A percentile compares a stretch with the other conserved stretches of the same genome.
These are phyloP conservation scores for Neomonachus schauinslandi DNA, from an alignment of 2,113 vertebrate species.

Conservation along the genomic window DNA sequence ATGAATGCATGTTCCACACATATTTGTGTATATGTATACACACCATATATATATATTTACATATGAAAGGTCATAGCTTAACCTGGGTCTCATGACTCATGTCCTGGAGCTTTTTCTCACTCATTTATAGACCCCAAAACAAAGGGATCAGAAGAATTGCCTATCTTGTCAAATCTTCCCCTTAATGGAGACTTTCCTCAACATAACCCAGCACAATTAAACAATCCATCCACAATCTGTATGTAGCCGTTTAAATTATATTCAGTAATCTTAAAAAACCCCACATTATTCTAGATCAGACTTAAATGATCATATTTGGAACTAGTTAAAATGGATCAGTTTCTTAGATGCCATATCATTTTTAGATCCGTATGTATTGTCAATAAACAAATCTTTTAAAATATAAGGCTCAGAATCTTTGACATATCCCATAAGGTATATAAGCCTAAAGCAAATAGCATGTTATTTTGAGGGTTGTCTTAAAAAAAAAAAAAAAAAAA, in stretches of 20 bases:
- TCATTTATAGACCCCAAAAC: background rate
- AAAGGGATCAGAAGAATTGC: background rate
- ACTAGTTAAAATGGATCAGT: slow-evolving; percentile 1
- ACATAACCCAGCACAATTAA: background rate
- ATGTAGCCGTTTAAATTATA: background rate
- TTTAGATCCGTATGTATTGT: background rate
- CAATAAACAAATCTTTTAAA: slow-evolving; percentile 15
- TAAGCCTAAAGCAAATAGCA: slow-evolving; percentile 57
- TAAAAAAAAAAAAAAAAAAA: slow-evolving; percentile 67
- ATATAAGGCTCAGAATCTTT: slow-evolving; percentile 51
- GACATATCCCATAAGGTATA: slow-evolving; percentile 30
- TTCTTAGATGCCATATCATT: slow-evolving; percentile 25
- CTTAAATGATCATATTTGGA: slow-evolving; percentile 37
- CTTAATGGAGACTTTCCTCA: background rate
- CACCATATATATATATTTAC: background rate
- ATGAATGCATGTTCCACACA: background rate
- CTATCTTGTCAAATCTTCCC: background rate
- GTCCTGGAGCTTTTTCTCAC: background rate
- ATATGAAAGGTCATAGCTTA: background rate
- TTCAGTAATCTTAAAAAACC: background rate
- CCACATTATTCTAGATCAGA: background rate
- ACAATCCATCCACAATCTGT: background rate
- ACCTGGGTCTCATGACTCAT: background rate
- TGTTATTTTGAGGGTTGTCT: slow-evolving; percentile 27
- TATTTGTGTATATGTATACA: background rate